Percentiles rank a stretch among this genome's conserved stretches.
Conservation (phyloP, 1,140 invertebrate species). For the Zophobas atratus region DNA sequence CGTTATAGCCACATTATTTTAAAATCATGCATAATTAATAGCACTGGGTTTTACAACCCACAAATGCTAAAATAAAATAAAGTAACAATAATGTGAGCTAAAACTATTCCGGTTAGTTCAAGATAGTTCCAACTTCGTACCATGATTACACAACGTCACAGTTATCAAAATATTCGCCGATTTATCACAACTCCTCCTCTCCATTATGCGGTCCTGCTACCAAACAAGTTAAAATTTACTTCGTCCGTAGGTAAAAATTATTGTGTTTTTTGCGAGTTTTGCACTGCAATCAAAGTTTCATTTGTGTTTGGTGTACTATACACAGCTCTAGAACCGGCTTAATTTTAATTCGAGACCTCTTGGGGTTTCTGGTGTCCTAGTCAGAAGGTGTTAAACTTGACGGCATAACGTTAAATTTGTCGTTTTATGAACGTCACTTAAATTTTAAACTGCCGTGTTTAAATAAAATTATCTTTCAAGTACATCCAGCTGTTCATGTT, state of each 20-base stretch:
- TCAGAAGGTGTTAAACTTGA: slow-evolving; percentile 35
- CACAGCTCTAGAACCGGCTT: neutral
- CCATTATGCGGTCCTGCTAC: neutral
- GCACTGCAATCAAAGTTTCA: neutral
- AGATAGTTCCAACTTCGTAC: too few species aligned
- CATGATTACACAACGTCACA: too few species aligned
- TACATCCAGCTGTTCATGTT: slow-evolving; percentile 16
- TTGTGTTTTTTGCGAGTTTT: slow-evolving; percentile 3
- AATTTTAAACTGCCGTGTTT: slow-evolving; percentile 6
- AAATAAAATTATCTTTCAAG: neutral
- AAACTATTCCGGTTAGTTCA: too few species aligned
- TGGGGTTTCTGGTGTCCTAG: neutral
- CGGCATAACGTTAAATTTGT: slow-evolving; percentile 32
- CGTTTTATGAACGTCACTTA: slow-evolving; percentile 7
- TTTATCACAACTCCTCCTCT: neutral
- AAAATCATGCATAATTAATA: too few species aligned
- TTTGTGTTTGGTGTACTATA: neutral
- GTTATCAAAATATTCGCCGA: neutral
- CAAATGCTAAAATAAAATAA: too few species aligned
- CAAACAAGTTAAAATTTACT: slow-evolving; percentile 41
- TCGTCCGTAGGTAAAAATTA: slow-evolving; percentile 26
- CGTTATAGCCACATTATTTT: too few species aligned
- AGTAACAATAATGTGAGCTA: too few species aligned
- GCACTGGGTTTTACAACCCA: too few species aligned
- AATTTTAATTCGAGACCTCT: neutral